Conservation (phyloP, 2,113 vertebrate species). For the Tachysurus vachellii region DNA sequence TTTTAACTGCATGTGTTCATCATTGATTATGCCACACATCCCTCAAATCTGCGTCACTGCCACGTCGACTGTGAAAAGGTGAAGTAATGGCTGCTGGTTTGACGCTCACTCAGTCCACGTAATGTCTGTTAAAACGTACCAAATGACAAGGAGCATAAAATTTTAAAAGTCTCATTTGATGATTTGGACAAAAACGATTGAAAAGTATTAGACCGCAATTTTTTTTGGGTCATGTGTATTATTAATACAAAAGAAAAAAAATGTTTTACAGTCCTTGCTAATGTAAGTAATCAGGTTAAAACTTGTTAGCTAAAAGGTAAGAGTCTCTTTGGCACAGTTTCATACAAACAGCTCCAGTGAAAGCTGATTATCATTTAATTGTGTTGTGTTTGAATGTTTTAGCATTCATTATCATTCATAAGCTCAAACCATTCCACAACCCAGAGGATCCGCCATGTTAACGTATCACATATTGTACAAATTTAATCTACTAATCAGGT, state of each 20-base stretch:
- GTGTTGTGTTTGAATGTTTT: slow-evolving; percentile 29
- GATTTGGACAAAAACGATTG: neutral
- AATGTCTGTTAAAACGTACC: slow-evolving; percentile 33
- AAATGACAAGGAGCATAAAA: slow-evolving; percentile 37
- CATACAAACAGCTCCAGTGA: neutral
- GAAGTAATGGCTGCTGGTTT: slow-evolving; percentile 51
- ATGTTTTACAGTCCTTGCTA: neutral
- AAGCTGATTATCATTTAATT: slow-evolving; percentile 30
- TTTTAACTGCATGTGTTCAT: slow-evolving; percentile 52
- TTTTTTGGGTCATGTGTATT: neutral
- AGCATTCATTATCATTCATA: slow-evolving; percentile 22
- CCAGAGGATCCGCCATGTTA: neutral
- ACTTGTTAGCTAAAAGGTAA: neutral
- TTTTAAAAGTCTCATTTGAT: neutral
- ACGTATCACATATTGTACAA: neutral
- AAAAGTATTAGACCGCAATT: neutral
- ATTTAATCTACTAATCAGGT: neutral
- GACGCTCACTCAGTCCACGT: slow-evolving; percentile 37
- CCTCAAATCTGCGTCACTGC: slow-evolving; percentile 47
- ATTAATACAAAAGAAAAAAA: slow-evolving; percentile 1
- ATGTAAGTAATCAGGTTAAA: slow-evolving; percentile 20
- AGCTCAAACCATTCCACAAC: neutral
- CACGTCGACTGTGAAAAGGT: slow-evolving; percentile 42
- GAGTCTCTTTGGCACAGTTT: neutral
- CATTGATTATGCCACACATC: slow-evolving; percentile 28